Conservation (phyloP, 2,113 vertebrate species). For the Cebidichthys violaceus region DNA sequence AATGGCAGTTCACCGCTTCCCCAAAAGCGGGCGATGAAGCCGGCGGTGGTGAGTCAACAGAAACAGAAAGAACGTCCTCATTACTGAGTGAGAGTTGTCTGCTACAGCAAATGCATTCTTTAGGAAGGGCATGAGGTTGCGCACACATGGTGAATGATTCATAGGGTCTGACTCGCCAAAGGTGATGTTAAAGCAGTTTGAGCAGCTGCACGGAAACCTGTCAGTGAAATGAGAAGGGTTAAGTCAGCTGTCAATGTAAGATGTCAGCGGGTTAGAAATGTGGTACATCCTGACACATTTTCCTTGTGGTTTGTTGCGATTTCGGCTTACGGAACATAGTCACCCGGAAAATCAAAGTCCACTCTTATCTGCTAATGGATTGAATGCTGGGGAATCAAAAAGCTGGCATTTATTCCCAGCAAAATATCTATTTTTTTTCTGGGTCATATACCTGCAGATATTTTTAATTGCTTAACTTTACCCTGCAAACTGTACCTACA, state of each 20-base stretch:
- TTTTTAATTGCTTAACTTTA: not conserved
- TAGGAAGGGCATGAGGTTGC: conserved; percentile 13
- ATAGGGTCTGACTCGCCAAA: not conserved
- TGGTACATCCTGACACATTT: not conserved
- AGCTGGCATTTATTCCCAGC: not conserved
- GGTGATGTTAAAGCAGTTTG: conserved; percentile 9
- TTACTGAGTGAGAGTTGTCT: not conserved
- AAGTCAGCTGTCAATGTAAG: not conserved
- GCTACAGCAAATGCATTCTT: not conserved
- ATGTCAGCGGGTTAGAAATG: not conserved
- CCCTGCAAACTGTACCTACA: not conserved
- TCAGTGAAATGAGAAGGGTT: not conserved
- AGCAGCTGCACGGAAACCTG: conserved; percentile 11
- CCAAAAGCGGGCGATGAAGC: not conserved
- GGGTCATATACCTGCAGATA: not conserved
- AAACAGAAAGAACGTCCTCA: conserved; percentile 10
- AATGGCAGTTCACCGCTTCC: not conserved
- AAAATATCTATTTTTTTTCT: not conserved
- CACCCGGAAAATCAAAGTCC: not conserved
- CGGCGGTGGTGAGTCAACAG: not conserved
- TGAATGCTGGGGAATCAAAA: not conserved
- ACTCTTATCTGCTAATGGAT: not conserved
- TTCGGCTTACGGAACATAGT: too few species aligned
- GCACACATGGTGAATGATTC: conserved; percentile 29
- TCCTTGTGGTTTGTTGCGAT: conserved; percentile 6